Evolutionary conservation across 2,797 vertebrate species (phyloP).

Genomic region (Acrossocheilus fasciatus): DNA sequence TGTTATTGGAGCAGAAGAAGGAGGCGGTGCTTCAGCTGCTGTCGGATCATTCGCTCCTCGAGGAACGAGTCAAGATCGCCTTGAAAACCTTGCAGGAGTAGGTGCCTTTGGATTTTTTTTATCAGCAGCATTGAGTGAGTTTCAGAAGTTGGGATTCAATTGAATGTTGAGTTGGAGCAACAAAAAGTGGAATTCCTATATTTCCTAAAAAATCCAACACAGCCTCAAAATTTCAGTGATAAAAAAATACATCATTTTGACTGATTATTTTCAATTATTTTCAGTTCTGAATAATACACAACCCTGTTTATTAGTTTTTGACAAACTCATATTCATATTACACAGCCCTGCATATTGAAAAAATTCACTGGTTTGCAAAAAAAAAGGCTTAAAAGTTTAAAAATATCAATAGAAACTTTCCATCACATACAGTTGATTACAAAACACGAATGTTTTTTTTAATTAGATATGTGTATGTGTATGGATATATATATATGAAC

Average conservation of each 20-base stretch:
- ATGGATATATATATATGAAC: no score
- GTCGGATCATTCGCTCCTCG: slow-evolving; percentile 74
- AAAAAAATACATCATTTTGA: not conserved
- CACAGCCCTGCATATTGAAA: no score
- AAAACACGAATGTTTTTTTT: no score
- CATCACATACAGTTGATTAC: no score
- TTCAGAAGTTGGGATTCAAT: not conserved
- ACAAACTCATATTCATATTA: not conserved
- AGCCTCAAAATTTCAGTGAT: not conserved
- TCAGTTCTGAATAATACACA: not conserved
- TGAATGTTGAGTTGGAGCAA: not conserved
- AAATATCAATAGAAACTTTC: no score
- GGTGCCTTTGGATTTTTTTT: slow-evolving; percentile 42
- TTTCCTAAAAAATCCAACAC: not conserved
- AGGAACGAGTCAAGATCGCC: slow-evolving; percentile 76
- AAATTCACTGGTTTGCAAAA: no score
- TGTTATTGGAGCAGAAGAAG: slow-evolving; percentile 83
- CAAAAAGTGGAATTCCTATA: not conserved
- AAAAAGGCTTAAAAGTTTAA: no score
- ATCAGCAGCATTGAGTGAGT: not conserved
- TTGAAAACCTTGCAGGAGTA: slow-evolving; percentile 78
- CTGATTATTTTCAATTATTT: not conserved
- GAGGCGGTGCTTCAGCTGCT: slow-evolving; percentile 76
- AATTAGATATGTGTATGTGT: no score
- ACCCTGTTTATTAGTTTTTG: not conserved